Percentiles rank a stretch among this genome's conserved stretches.
phyloP scores from a whole-genome alignment of 2,797 vertebrate species.

The Centroberyx gerrardi region DNA sequence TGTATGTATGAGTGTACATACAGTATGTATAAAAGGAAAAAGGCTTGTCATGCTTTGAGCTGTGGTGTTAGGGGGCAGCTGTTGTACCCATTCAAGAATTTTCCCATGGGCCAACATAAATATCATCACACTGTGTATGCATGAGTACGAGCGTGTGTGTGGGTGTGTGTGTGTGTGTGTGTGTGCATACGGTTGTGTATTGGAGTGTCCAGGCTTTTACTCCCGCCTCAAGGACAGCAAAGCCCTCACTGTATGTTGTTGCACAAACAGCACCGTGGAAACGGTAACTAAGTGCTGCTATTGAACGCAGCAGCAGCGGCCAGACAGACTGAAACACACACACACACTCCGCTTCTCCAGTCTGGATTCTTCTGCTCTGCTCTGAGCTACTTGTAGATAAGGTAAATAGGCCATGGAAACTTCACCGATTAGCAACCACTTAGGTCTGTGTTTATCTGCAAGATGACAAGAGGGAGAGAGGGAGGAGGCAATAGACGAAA shows the following conservation, averaged over 20 bases:
- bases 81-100: constrained; percentile 6
- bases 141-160: constrained; percentile 2
- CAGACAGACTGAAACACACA: background rate
- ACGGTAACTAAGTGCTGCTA: constrained; percentile 38
- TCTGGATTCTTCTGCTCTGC: constrained; percentile 2
- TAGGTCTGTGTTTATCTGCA: constrained; percentile 30
- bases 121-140: constrained; percentile 38
- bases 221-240: constrained; percentile 46
- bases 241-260: constrained; percentile 61
- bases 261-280: constrained; percentile 65
- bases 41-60: constrained; percentile 21
- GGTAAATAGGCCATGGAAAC: constrained; percentile 64
- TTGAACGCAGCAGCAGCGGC: background rate
- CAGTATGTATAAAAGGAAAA: constrained; percentile 38
- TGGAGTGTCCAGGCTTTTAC: constrained; percentile 20
- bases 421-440: constrained; percentile 45
- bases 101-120: constrained; percentile 38
- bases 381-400: constrained; percentile 44
- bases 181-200: constrained; percentile 29
- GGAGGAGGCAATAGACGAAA: constrained; percentile 21
- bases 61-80: constrained; percentile 47
- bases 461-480: constrained; percentile 1
- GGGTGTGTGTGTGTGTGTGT: constrained; percentile 19
- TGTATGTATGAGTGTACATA: background rate
- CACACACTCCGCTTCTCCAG: background rate